Evolutionary conservation across 35 echinoderm and acorn worm species (phyloP).

Genomic region (Lytechinus pictus): DNA sequence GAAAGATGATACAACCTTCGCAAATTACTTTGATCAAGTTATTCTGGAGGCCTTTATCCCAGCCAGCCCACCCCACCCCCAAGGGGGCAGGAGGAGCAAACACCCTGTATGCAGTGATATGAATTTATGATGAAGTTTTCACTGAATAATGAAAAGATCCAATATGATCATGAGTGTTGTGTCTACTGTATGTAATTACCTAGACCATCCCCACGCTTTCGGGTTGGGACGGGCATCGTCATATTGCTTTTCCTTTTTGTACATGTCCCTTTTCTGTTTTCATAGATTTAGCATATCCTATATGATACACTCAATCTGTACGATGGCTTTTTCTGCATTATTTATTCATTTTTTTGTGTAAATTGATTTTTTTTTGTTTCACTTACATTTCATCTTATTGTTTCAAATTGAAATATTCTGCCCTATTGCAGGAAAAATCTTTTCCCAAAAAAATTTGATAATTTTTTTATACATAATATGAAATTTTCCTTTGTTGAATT

Average conservation of each 20-base stretch:
- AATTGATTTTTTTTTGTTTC: not conserved
- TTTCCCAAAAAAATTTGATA: too few relatives aligned
- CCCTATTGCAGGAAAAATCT: too few relatives aligned
- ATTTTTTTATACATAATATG: too few relatives aligned
- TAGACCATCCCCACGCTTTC: not conserved
- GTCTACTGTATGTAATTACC: not conserved
- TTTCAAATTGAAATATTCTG: too few relatives aligned
- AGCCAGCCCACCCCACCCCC: not conserved
- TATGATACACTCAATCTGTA: too few relatives aligned
- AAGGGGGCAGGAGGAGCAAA: not conserved
- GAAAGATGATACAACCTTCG: not conserved
- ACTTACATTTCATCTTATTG: too few relatives aligned
- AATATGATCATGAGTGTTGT: not conserved
- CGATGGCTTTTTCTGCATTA: not conserved
- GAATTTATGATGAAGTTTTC: not conserved
- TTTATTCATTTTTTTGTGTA: not conserved
- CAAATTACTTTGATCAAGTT: not conserved
- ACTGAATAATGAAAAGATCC: not conserved
- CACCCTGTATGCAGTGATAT: not conserved
- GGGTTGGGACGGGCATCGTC: not conserved
- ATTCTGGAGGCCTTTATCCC: not conserved
- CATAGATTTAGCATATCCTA: not conserved
- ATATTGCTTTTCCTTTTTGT: not conserved
- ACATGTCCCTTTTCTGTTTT: not conserved
- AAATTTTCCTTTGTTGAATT: too few relatives aligned